Base-by-base conservation (phyloP, 2,888 invertebrate genomes). In the Ferrisia virgata region DNA sequence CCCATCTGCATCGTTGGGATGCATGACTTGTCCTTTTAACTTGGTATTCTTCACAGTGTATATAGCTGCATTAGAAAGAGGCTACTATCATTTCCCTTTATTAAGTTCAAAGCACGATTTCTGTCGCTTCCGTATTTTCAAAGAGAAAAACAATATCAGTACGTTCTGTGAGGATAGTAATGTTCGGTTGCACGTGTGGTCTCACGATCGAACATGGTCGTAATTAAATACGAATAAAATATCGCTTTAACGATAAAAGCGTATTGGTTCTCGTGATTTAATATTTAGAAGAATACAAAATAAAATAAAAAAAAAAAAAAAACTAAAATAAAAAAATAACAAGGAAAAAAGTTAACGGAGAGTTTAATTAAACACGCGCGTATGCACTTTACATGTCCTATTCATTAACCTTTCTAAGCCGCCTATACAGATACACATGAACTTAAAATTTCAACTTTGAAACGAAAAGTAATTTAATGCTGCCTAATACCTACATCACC, bases 181-280 rank as follows among this genome's bases (percentile, higher is more conserved):
- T 76, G 83, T 83, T 76, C 31, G 83, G 47, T 83, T 83, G 83
- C 76, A 83, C 83, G 83, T 83, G 83, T 83, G 83, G 83, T 83
- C 83, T 83, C 83, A 83, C 83, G 83, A 83, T 69, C 76, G 76
- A 83, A 83, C 76, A 83, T 72, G 83, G 76, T 72, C 83, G 83
- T 83, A 83, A 83, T 83, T 83, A 83, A 83, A 83, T 83, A 83
- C 83, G 83, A 76, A 83, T 83, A 83, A 83, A 83, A 83, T 83
- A 83, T 83, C 83, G 82, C 83, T 83, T 83, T 72, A 72, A 83
- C 83, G 83, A 83, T 82, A 82, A 64, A 82, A 53, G 33, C 82
- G 82, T 82, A 82, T 83, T 83, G 83, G 76, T 72, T 76, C 40
- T 83, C 83, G 83, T 83, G 83, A 83, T 83, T 76, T 43, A 83